These are phyloP conservation scores for Cyanistes caeruleus DNA, from an alignment of 2,113 vertebrate genomes.

Conservation along the genomic window DNA sequence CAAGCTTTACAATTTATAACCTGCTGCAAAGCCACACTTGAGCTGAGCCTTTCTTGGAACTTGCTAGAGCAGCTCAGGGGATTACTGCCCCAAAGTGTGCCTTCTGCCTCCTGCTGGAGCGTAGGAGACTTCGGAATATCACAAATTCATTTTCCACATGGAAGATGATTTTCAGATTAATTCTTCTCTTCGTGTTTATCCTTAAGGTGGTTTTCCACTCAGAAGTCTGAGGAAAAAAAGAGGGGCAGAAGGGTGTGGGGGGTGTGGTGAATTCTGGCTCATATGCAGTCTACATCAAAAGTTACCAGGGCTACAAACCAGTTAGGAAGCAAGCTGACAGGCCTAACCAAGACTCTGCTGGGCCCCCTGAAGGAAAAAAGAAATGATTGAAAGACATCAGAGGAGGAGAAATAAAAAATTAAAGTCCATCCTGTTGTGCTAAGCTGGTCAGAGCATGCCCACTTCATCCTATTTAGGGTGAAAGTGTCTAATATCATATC, in stretches of 20 bases:
- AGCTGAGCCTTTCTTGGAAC: neutral
- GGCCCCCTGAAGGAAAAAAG: neutral
- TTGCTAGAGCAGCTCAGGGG: neutral
- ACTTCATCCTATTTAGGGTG: neutral
- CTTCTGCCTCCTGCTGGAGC: neutral
- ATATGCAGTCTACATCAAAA: neutral
- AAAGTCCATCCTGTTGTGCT: neutral
- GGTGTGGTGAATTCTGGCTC: neutral
- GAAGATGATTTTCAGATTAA: neutral
- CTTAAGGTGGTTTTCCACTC: neutral
- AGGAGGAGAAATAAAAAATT: neutral
- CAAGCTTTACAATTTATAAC: neutral
- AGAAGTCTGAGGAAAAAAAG: neutral
- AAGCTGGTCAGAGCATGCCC: neutral
- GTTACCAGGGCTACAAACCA: neutral
- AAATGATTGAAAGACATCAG: neutral
- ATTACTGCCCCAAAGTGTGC: neutral
- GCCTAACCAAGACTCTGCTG: neutral
- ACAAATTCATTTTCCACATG: neutral
- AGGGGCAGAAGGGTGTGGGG: too few species aligned
- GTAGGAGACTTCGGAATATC: neutral
- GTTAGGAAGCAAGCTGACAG: neutral
- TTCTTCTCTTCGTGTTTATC: neutral
- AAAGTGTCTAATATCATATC: neutral
- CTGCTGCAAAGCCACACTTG: neutral